Evolutionary conservation across 2,113 vertebrate species (phyloP), one percentile per base, ranked within the genome.

Genomic region (Haemorhous mexicanus): DNA sequence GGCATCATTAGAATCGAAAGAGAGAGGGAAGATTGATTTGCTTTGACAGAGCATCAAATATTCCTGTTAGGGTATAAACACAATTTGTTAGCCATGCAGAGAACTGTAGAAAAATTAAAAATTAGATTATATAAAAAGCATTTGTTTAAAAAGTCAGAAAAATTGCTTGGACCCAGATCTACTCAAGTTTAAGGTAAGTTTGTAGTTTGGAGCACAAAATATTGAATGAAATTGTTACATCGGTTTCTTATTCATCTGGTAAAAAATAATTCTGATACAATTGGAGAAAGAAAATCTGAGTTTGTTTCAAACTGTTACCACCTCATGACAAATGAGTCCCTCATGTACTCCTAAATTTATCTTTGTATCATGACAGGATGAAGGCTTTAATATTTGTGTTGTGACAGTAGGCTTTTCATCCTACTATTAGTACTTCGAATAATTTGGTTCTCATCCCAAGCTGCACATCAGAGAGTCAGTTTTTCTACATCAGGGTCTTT

Each of bases 1-100:
- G 91, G 82, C 84, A 95, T 96, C 93, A 83, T 95, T 93, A 90
- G 64, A 73, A 93, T 62, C 90, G 78, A 39, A 83, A 68, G 72
- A 90, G 68, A 78, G 72, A 46, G 55, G 19, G 66, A 87, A 74
- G 76, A 88, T 55, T 95, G 85, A 95, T 95, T 90, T 72, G 39
- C 76, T 95, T 83, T 91, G 87, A 91, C 69, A 88, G 87, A 91
- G 47, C 78, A 81, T 69, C 91, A 58, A 46, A 67, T 86, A 91
- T 86, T 93, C 80, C 76, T 83, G 43, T 69, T 52, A 46, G 61
- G 15, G 49, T 59, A 13, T 85, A 84, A 91, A 90, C 64, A 83
- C 15, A 83, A 55, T 30, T 88, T 80, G 39, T 87, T 58, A 84
- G 58, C 82, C 26, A 6, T 33, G 32, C 46, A 78, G 53, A 78